A percentile compares a stretch with the other conserved stretches of the same genome.
phyloP scores from a whole-genome alignment of 2,113 vertebrate genomes.

The Rhabdomys dilectus region DNA sequence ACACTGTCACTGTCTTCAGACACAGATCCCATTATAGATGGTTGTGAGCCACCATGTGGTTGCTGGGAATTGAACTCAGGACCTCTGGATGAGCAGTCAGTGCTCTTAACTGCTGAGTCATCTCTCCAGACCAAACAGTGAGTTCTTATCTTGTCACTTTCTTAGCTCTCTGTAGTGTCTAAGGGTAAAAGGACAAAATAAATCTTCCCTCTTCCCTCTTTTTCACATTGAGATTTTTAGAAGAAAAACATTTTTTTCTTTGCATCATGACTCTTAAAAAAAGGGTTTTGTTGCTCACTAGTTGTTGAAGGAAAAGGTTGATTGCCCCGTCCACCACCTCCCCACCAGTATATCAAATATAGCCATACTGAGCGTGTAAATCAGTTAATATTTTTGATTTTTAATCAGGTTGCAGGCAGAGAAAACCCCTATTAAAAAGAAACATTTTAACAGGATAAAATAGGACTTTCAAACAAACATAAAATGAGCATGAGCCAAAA shows the following conservation, averaged over 20 bases:
- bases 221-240: neutral
- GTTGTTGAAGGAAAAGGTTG: neutral
- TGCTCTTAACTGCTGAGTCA: too few relatives aligned
- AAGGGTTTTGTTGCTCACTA: neutral
- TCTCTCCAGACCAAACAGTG: neutral
- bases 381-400: conserved; percentile 6
- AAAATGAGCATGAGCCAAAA: conserved; percentile 12
- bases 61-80: too few relatives aligned
- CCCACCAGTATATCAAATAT: neutral
- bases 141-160: neutral
- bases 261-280: neutral
- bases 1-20: too few relatives aligned
- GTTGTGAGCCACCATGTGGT: too few relatives aligned
- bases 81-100: too few relatives aligned
- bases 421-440: neutral
- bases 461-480: conserved; percentile 30
- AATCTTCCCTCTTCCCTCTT: neutral
- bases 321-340: neutral
- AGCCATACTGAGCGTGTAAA: neutral
- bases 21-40: too few relatives aligned
- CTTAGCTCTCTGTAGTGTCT: neutral
- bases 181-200: neutral
- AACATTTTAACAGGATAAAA: conserved; percentile 50
- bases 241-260: neutral
- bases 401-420: conserved; percentile 45